Base-by-base conservation (phyloP, 2,797 vertebrate genomes). In the Meda fulgida region DNA sequence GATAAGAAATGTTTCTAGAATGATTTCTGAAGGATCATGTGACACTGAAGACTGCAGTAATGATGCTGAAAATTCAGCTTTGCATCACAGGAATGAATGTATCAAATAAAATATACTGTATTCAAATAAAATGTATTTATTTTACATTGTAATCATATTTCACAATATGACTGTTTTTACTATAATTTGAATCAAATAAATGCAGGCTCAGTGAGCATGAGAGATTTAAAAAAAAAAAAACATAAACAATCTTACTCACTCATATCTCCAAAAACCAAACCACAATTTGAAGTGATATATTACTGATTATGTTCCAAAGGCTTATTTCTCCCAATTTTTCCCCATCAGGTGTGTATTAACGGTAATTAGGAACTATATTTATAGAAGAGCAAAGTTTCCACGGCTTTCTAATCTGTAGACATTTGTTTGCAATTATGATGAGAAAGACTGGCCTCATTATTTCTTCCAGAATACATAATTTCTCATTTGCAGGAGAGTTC, bases 271-370 rank as follows among this genome's bases (percentile, higher is more conserved):
- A 63, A 38, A 69, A 77, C 66, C 43, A 73, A 82, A 87, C 66
- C 34, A 65, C 34, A 80, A 14, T 63, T 77, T 77, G 7, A 80
- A 80, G 78, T 88, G 63, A 81, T 80, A 87, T 55, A 87, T 82
- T 26, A 71, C 46, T 82, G 67, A 84, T 46, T 46, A 70, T 21
- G 31, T 84, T 87, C 84, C 84, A 84, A 80, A 77, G 76, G 73
- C 84, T 86, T 88, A 84, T 53, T 85, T 60, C 36, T 69, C 70
- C 73, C 81, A 81, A 26, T 80, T 58, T 84, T 87, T 80, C 86
- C 46, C 85, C 87, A 88, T 88, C 86, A 89, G 86, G 79, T 87
- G 87, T 88, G 76, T n/a, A 80, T 88, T 87, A 86, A 84, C 81
- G 69, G 81, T 85, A 89, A 87, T 87, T 88, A 87, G 75, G 69